Evolutionary conservation across 2,888 invertebrate species (phyloP).

Genomic region (Parnassius apollo): DNA sequence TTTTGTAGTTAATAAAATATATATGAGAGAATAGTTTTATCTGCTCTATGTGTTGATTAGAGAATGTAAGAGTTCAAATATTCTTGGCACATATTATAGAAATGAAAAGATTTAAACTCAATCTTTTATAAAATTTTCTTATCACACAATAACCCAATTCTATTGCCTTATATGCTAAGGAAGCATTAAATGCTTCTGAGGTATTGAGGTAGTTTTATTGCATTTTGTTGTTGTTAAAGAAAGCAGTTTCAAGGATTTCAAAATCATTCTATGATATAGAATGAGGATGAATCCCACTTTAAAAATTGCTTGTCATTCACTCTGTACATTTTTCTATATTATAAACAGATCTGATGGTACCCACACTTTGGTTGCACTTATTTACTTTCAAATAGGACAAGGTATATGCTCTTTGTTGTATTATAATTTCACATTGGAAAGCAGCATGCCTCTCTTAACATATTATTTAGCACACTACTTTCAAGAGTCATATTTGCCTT

Average conservation of each 20-base stretch:
- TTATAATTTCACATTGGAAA: conserved; percentile 62
- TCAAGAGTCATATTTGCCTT: conserved; percentile 61
- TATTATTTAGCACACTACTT: conserved; percentile 74
- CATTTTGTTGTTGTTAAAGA: conserved; percentile 49
- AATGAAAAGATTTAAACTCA: conserved; percentile 45
- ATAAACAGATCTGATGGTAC: conserved; percentile 71
- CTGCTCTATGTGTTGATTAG: background rate
- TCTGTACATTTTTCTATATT: conserved; percentile 55
- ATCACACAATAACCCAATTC: conserved; percentile 53
- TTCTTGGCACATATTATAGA: conserved; percentile 63
- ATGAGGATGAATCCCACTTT: conserved; percentile 46
- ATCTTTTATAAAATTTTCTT: conserved; percentile 42
- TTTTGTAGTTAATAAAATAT: too few relatives aligned
- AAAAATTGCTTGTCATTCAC: conserved; percentile 35
- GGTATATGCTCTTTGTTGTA: conserved; percentile 69
- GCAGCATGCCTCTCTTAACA: conserved; percentile 76
- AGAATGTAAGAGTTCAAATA: background rate
- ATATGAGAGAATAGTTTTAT: background rate
- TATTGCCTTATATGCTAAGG: conserved; percentile 62
- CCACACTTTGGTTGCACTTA: conserved; percentile 43
- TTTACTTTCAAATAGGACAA: conserved; percentile 39
- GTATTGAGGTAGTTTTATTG: conserved; percentile 61
- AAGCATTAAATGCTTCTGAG: conserved; percentile 70
- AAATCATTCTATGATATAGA: conserved; percentile 48
- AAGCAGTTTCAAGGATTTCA: conserved; percentile 40